Base-by-base conservation (phyloP, 2,113 vertebrate genomes). In the Pristiophorus japonicus region DNA sequence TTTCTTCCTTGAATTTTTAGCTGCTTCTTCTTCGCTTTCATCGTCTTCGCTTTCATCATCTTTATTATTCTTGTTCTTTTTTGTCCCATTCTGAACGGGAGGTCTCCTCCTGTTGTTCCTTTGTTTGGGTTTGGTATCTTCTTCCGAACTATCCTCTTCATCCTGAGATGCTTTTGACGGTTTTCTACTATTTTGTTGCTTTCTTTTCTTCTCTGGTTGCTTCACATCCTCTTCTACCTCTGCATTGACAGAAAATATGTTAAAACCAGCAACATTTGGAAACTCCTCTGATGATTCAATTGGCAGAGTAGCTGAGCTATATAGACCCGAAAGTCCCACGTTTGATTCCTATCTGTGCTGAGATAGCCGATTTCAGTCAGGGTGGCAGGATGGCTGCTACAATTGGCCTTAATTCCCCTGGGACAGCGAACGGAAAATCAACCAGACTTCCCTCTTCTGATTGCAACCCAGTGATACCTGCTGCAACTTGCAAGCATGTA, bases 21-120 rank as follows among this genome's bases (percentile, higher is more conserved):
- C 42, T 51, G 38, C 42, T n/a, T 7, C 24, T 34, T 90, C 66
- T 30, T 34, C 51, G 24, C 11, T 51, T 92, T 92, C 59, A 38
- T 92, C 45, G 42, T 92, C 93, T 30, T 94, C 93, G 51, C 93
- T 94, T 34, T 94, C 66, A 14, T 47, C 38, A 67, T 30, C 45
- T 73, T 67, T 67, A 73, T 73, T 45, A 5, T 94, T 51, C 45
- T 1, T 93, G 24, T 47, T 94, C 93, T 70, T 67, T 94, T 24
- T 94, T 30, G 14, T 70, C 66, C 93, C 45, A 51, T 51, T 73
- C 93, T 70, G 93, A 47, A 34, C 38, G 14, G 20, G 93, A 12
- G 42, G 66, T 73, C 66, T 94, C 62, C 91, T 66, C 27, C 93
- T 70, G 12, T 94, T 94, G 10, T 94, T 94, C 27, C 93, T 94